Evolutionary conservation across 2,113 vertebrate genomes (phyloP), one percentile per base, ranked within the genome.

Genomic region (Lampris megalopsis): DNA sequence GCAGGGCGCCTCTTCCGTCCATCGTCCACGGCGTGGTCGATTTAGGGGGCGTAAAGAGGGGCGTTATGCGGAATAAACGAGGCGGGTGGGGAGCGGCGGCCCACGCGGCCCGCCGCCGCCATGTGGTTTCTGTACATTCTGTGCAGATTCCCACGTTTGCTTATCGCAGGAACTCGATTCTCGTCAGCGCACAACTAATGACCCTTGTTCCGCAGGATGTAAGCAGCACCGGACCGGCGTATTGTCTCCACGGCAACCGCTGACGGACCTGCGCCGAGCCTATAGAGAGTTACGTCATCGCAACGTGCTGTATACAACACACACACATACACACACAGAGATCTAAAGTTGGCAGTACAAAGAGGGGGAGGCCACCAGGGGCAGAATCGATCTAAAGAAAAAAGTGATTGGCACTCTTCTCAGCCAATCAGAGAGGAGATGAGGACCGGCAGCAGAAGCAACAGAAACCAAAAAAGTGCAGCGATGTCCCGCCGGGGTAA

Each of bases 401-500:
- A 65, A 73, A 73, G 74, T 69, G 42, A 81, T 75, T 71, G 73
- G 60, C 63, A 63, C 35, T 78, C 52, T 75, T 86, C 76, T 24
- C 38, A 60, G 52, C 79, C 70, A 86, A 75, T 87, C 71, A 67
- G 56, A 68, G 58, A 42, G 47, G 61, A 60, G 82, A 86, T 73
- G 68, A 77, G 63, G 59, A 64, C 24, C 64, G 75, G 83, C 88
- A 89, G 60, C 58, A 60, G 63, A 74, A 63, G 85, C 81, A 87
- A 88, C 82, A 54, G 86, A 80, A 60, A 68, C 64, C 62, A 77
- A 81, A 68, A 82, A 86, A 84, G 79, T 75, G 56, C 80, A 76
- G 45, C 85, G 79, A 82, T 83, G 78, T 77, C 74, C 82, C 77
- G 45, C 70, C 54, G 69, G 80, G 71, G 86, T 88, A 89, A 88